A percentile compares a stretch with the other conserved stretches of the same genome.
Evolutionary conservation across 2,797 vertebrate species (phyloP).

Genomic region (Chelon auratus): DNA sequence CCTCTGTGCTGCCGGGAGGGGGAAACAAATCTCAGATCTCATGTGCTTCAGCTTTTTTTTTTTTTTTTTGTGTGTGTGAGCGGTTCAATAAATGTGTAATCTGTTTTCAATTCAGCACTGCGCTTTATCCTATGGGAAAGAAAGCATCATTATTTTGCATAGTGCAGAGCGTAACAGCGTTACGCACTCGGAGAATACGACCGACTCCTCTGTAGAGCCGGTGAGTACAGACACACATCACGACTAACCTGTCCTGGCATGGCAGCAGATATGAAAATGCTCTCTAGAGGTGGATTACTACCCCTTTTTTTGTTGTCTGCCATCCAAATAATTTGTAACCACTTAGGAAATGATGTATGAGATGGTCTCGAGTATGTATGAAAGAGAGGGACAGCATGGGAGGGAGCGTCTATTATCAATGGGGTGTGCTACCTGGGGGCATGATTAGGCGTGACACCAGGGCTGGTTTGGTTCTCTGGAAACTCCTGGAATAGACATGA

Average conservation of each 20-base stretch:
- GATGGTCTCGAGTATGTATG: constrained; percentile 80
- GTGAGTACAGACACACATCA: constrained; percentile 52
- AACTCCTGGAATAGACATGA: constrained; percentile 92
- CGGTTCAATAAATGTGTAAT: constrained; percentile 54
- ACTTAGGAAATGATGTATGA: constrained; percentile 75
- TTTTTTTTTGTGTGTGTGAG: neutral
- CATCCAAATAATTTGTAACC: constrained; percentile 67
- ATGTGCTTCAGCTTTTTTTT: constrained; percentile 40
- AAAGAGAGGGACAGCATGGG: constrained; percentile 82
- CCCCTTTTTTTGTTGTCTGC: constrained; percentile 41
- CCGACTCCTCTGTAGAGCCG: constrained; percentile 60
- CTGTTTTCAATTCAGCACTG: constrained; percentile 59
- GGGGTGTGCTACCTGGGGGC: constrained; percentile 90
- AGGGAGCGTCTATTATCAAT: constrained; percentile 83
- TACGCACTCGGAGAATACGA: constrained; percentile 70
- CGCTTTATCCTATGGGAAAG: constrained; percentile 60
- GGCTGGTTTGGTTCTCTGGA: constrained; percentile 88
- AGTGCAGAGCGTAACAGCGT: constrained; percentile 36
- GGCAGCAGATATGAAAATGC: constrained; percentile 29
- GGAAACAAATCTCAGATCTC: constrained; percentile 61
- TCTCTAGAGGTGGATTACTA: constrained; percentile 40
- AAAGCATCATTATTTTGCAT: constrained; percentile 69
- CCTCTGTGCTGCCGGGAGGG: constrained; percentile 59
- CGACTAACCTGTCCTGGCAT: constrained; percentile 41
- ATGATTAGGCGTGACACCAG: constrained; percentile 88